Base-by-base conservation (phyloP, 2,888 invertebrate species). In the Phytoseiulus persimilis region DNA sequence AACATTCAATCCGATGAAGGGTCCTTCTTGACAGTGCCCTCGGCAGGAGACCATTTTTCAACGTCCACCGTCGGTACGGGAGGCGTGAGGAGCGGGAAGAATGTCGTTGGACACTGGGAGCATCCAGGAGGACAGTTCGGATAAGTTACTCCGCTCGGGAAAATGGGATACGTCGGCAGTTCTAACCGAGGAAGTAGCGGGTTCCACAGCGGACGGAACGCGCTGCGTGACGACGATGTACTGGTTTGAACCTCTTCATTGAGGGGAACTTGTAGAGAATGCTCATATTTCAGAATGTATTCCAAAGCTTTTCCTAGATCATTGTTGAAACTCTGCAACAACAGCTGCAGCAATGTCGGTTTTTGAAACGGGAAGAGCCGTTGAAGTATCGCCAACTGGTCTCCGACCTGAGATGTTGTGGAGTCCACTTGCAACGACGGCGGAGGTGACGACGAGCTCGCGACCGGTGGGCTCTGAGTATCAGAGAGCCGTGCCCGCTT, bases 251-350 rank as follows among this genome's bases (percentile, higher is more conserved):
- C 39, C 1, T 31, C 32, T 32, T 83, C 32, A 11, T 1, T 31
- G 5, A 45, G 90, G 90, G 89, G 90, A 89, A 32, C 89, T 90
- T 83, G 90, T 92, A 1, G 93, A 92, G 1, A 93, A 93, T 33
- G 32, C 31, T 87, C 87, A 14, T 39, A 87, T 33, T 87, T 87
- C 32, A 94, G 92, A 92, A 97, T 96, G 92, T 97, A 96, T 92
- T 97, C 97, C 90, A 97, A 96, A 11, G 97, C 96, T 91, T 96
- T 96, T 28, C 97, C 94, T 89, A 98, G 93, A 92, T 98, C 98
- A 91, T 97, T 96, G 92, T 96, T 97, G 93, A 98, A 98, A 83
- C 97, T 95, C 91, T 97, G 96, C 87, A 98, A 93, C n/a, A 98
- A 96, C 91, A 98, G 93, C 92, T 98, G 97, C 90, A 98, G 93